Base-by-base conservation (phyloP, 2,113 vertebrate genomes). In the Urocolius indicus region DNA sequence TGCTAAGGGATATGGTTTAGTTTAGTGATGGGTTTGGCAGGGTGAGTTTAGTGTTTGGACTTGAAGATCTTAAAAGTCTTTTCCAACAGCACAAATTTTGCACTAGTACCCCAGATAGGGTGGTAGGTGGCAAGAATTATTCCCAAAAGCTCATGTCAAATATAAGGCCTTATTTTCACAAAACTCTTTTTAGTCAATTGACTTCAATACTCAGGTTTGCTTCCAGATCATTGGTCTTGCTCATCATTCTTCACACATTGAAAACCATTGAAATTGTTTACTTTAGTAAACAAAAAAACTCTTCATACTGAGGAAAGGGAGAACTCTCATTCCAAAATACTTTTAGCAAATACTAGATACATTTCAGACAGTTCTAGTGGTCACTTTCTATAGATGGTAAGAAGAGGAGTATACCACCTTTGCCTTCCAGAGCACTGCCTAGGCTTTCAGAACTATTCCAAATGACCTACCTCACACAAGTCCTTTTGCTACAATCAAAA, bases 321-420 rank as follows among this genome's bases (percentile, higher is more conserved):
- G 2, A 21, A 51, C 3, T 61, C 55, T 69, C 34, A 17, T 82
- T 88, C 34, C n/a, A 63, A n/a, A 75, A 46, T 34, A 30, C 32
- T 59, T 27, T 7, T 46, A 61, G 16, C 0, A 3, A 65, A 65
- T 29, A 55, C 24, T 24, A 57, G 51, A 10, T 69, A 78, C 6
- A 15, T 45, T n/a, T 71, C 10, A 7, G 18, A 43, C 21, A 62
- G 8, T 18, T 88, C 38, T 17, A 67, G 2, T 32, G 17, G 19
- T 41, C 1, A 1, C 26, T 59, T 78, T 75, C 46, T 36, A 13
- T 20, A 0, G 1, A 20, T 14, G 6, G 2, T 21, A 38, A n/a
- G 16, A 63, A 51, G 18, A 9, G 13, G 4, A 63, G 12, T 26
- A 9, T 16, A 34, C 8, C 7, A 45, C 34, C 14, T 46, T n/a